Evolutionary conservation across 2,888 invertebrate species (phyloP), one percentile per base, ranked within the genome.

Genomic region (Drosophila cognata): DNA sequence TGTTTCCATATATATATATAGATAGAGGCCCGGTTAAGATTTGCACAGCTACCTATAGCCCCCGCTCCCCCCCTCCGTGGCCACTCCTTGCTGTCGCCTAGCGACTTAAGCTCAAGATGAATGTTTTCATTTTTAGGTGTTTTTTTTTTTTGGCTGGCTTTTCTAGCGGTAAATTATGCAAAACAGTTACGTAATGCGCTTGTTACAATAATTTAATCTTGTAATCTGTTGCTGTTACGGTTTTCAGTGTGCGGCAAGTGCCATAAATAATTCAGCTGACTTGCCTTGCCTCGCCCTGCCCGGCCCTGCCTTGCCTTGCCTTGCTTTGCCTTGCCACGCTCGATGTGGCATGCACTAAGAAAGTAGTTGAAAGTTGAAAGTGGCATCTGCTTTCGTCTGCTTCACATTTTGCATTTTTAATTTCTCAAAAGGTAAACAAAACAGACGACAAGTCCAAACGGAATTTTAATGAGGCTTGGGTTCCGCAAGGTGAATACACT

Each of bases 131-230:
- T 77, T 76, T 59, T 46, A 59, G 33, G 18, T 38, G 48, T 35
- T 48, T 63, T 28, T 57, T 57, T 65, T 60, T 56, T 57, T 61
- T 51, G 76, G 59, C 33, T 63, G 67, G 58, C 69, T 70, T 60
- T 73, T 73, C 74, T 50, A 65, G 78, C 79, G 81, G 82, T 91
- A 90, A 92, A 92, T 91, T 91, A 91, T 91, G 91, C 85, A 91
- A 91, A 91, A 91, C 81, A 91, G 91, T 91, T 88, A 88, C 89
- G 89, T 92, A 91, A 92, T 92, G 89, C 89, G 81, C 89, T 92
- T 92, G 92, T 92, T 92, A 91, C 92, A 91, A 92, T 92, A 91
- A 92, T 91, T 91, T 91, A 91, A 92, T 92, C 91, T 90, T 91
- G 92, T 91, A 92, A 91, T 91, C 91, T 91, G 91, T 92, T 88